phyloP scores from a whole-genome alignment of 1,140 invertebrate genomes.

The Laodelphax striatellus region DNA sequence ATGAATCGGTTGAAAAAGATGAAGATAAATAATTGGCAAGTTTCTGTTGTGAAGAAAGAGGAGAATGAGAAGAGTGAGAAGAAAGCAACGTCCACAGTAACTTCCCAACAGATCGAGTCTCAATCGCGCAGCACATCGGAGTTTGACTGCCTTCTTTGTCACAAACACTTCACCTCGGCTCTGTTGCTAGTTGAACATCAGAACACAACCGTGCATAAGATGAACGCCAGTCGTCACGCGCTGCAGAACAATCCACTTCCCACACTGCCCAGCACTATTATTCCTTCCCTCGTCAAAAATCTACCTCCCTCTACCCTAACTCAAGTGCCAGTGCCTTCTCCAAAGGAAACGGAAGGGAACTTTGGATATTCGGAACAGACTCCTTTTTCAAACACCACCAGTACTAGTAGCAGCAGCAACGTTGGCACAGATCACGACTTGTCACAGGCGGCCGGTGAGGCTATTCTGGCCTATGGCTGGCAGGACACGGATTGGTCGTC shows the following conservation, averaged over 20 bases:
- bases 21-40: conserved; percentile 11
- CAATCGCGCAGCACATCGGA: neutral
- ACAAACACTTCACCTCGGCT: neutral
- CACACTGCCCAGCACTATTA: neutral
- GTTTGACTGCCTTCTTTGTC: neutral
- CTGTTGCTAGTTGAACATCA: neutral
- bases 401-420: no score
- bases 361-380: no score
- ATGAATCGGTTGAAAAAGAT: neutral
- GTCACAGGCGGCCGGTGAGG: neutral
- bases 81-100: neutral
- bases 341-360: neutral
- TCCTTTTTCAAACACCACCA: no score
- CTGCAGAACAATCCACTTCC: neutral
- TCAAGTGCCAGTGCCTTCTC: neutral
- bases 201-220: neutral
- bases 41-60: conserved; percentile 6
- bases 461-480: neutral
- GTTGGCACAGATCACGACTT: neutral
- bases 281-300: neutral
- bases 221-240: neutral
- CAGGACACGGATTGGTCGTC: neutral
- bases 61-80: conserved; percentile 1
- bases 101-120: no score
- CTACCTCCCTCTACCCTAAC: neutral